Evolutionary conservation across 2,888 invertebrate genomes (phyloP), one percentile per base, ranked within the genome.

Genomic region (Acanthosoma haemorrhoidale): DNA sequence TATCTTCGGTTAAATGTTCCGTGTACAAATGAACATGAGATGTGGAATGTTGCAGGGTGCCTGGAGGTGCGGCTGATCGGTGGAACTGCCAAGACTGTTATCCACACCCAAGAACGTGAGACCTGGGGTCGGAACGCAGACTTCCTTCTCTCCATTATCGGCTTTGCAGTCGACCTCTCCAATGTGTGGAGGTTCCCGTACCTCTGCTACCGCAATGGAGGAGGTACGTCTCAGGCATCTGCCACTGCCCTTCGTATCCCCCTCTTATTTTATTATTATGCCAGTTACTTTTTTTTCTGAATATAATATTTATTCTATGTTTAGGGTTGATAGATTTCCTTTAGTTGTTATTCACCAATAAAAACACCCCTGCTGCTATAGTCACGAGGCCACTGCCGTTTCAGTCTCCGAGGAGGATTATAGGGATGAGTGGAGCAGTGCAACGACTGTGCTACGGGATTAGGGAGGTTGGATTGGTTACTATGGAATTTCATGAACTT

Each of bases 151-250:
- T 91, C 91, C 73, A 91, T 92, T 78, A 91, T 92, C 75, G 91
- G 91, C 2, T 92, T 92, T 76, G 91, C 92, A 0, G 91, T 92
- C 36, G 92, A 92, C 79, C 81, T 92, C 75, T 91, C 91, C 68
- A 92, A 92, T 77, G 91, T 92, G n/a, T 92, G 91, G 92, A 82
- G 90, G 72, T 90, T 90, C 79, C 90, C 90, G 41, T 90, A 89
- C 78, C 83, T 90, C 39, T 90, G 90, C 80, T 90, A 89, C 79
- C 86, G 86, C 77, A 90, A 90, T 78, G 90, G 90, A 2, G 90
- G 90, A 77, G 90, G 90, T 67, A 51, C 16, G 15, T 2, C 1
- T n/a, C n/a, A n/a, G n/a, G n/a, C n/a, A n/a, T n/a, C n/a, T n/a
- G n/a, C n/a, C n/a, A n/a, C 5, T 41, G 13, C 8, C 41, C 13